These are phyloP conservation scores for Brachyptera risi DNA, from an alignment of 2,888 invertebrate genomes.

Conservation along the genomic window DNA sequence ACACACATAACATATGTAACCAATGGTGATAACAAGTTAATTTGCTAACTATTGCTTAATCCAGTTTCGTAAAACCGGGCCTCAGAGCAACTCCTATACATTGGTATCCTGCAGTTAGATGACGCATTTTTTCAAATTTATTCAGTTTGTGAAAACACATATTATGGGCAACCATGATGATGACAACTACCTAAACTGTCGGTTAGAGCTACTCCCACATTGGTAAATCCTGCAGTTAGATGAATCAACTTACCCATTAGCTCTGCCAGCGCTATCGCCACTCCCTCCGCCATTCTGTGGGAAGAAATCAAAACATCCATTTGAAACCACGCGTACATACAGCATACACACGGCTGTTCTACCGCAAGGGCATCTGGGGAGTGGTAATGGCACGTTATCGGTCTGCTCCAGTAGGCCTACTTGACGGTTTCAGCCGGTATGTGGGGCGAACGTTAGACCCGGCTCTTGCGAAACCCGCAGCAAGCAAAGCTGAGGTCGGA, in stretches of 20 bases:
- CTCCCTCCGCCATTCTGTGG: conserved; percentile 77
- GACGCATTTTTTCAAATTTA: too few species aligned
- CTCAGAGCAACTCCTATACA: too few species aligned
- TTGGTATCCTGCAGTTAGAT: too few species aligned
- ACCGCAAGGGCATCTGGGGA: conserved; percentile 1
- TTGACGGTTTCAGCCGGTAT: not conserved
- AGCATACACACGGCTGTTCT: not conserved
- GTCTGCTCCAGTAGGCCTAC: not conserved
- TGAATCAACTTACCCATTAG: conserved; percentile 70
- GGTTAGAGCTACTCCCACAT: too few species aligned
- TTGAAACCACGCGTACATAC: not conserved
- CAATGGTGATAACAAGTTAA: too few species aligned
- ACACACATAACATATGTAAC: too few species aligned
- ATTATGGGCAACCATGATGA: too few species aligned
- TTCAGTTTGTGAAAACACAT: too few species aligned
- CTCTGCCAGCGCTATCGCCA: conserved; percentile 71
- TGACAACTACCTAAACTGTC: too few species aligned
- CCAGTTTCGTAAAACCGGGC: too few species aligned
- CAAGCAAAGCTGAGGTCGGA: not conserved
- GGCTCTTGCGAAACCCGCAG: not conserved
- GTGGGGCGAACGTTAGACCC: not conserved
- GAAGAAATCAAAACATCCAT: not conserved
- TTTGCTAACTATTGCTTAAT: too few species aligned
- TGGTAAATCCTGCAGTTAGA: too few species aligned
- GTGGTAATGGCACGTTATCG: not conserved